Evolutionary conservation across 1,140 invertebrate genomes (phyloP), one percentile per base, ranked within the genome.

Genomic region (Brachystomella parvula): DNA sequence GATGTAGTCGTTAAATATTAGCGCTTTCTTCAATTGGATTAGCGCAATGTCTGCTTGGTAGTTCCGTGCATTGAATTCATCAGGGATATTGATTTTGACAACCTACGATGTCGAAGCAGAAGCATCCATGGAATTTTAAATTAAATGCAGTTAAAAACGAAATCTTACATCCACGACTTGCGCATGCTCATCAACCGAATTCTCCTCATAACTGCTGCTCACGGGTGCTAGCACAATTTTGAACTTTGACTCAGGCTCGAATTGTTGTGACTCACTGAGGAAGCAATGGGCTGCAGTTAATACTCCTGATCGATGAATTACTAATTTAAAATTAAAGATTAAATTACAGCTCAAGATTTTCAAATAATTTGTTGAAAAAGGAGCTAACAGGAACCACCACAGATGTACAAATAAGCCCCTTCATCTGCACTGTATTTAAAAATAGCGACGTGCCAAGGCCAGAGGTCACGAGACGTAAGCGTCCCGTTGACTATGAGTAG

Each of bases 41-140:
- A 81, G 66, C 26, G 80, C 80, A 29, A 81, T 80, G 65, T 81
- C 80, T 9, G 66, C 63, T 57, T 59, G 33, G 0, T 47, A 30
- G 39, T 26, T 67, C 49, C 56, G 32, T 17, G 28, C 17, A 60
- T 63, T 53, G 21, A 63, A 66, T 28, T 57, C 61, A 1, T 30
- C n/a, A 15, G 62, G 66, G 3, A 67, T 30, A 29, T 53, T 32
- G n/a, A 49, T 33, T 44, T 33, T 28, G 12, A 47, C 33, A 26
- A 59, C 39, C 62, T 63, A n/a, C 29, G 49, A 33, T 24, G 29
- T 15, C 6, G 26, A 53, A 53, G 2, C 6, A 31, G 15, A 65
- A 15, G 2, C 24, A 26, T 1, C n/a, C 47, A 44, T 62, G 17
- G 12, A 24, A 56, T 32, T 17, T 2, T 59, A 2, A 29, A 60